These are phyloP conservation scores for Toxotes chatareus DNA, from an alignment of 2,113 vertebrate species.

Conservation along the genomic window DNA sequence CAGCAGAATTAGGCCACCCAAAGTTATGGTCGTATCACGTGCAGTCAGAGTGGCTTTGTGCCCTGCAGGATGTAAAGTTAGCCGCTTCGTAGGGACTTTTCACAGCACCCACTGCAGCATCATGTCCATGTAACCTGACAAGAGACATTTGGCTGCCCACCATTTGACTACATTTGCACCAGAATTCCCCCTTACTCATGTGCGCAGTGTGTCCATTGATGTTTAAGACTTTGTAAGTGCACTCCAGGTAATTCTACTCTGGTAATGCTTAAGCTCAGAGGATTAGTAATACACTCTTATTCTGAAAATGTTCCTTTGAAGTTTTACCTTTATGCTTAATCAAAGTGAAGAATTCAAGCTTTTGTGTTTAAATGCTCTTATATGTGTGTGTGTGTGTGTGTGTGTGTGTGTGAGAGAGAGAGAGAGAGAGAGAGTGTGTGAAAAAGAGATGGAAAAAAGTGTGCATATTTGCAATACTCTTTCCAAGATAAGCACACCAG, in stretches of 20 bases:
- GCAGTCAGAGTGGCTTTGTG: slow-evolving; percentile 23
- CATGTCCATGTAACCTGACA: not conserved
- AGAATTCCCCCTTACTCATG: slow-evolving; percentile 32
- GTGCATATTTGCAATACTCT: slow-evolving; percentile 52
- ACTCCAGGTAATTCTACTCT: slow-evolving; percentile 72
- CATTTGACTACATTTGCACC: slow-evolving; percentile 47
- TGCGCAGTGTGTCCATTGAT: slow-evolving; percentile 31
- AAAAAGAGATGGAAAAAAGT: not conserved
- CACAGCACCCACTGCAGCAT: not conserved
- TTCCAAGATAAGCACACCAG: slow-evolving; percentile 62
- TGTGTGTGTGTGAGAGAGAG: slow-evolving; percentile 2
- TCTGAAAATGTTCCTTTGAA: slow-evolving; percentile 76
- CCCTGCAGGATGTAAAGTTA: not conserved
- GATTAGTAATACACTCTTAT: slow-evolving; percentile 79
- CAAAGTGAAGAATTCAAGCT: slow-evolving; percentile 64
- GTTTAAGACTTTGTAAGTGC: slow-evolving; percentile 68
- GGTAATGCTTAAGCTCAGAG: slow-evolving; percentile 67
- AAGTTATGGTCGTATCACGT: slow-evolving; percentile 24
- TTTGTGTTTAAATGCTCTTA: slow-evolving; percentile 69
- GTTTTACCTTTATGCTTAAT: slow-evolving; percentile 71
- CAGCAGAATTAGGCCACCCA: slow-evolving; percentile 49
- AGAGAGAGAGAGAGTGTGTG: not conserved
- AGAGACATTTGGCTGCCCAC: not conserved
- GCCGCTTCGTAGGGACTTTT: slow-evolving; percentile 26
- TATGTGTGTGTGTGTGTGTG: slow-evolving; percentile 22